Evolutionary conservation across 2,888 invertebrate genomes (phyloP).

Genomic region (Hyposoter dolosus): DNA sequence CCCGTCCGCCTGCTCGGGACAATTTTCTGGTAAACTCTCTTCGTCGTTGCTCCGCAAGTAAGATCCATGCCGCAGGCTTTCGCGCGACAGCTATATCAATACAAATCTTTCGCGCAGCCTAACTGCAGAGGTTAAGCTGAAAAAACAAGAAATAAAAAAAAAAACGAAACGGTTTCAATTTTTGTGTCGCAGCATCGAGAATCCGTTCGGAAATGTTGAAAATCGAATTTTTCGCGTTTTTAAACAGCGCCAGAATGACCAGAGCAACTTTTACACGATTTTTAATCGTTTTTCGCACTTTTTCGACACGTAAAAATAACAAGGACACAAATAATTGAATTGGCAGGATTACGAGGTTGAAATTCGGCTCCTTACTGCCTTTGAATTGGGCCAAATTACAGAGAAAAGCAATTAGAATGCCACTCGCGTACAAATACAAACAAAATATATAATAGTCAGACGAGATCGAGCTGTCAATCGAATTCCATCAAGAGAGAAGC

Average conservation of each 20-base stretch:
- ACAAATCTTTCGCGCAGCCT: constrained; percentile 3
- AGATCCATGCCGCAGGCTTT: constrained; percentile 52
- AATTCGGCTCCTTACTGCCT: neutral
- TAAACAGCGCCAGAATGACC: too few species aligned
- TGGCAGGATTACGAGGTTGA: neutral
- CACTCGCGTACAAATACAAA: constrained; percentile 19
- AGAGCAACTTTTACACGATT: neutral
- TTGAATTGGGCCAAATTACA: neutral
- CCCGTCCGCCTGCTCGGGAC: constrained; percentile 60
- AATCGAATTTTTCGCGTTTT: neutral
- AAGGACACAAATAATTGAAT: neutral
- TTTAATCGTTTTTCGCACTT: neutral
- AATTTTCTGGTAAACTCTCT: constrained; percentile 64
- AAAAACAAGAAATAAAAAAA: constrained; percentile 22
- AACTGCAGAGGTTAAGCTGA: constrained; percentile 41
- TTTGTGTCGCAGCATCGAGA: neutral
- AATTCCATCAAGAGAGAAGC: constrained; percentile 54
- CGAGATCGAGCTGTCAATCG: constrained; percentile 57
- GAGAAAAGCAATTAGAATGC: constrained; percentile 27
- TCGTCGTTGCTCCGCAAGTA: constrained; percentile 49
- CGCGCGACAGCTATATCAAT: constrained; percentile 8
- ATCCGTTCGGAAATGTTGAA: constrained; percentile 4
- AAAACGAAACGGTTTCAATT: constrained; percentile 18
- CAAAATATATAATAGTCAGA: constrained; percentile 44
- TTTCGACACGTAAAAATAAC: neutral